phyloP scores from a whole-genome alignment of 2,888 invertebrate species.

The Oithona nana region DNA sequence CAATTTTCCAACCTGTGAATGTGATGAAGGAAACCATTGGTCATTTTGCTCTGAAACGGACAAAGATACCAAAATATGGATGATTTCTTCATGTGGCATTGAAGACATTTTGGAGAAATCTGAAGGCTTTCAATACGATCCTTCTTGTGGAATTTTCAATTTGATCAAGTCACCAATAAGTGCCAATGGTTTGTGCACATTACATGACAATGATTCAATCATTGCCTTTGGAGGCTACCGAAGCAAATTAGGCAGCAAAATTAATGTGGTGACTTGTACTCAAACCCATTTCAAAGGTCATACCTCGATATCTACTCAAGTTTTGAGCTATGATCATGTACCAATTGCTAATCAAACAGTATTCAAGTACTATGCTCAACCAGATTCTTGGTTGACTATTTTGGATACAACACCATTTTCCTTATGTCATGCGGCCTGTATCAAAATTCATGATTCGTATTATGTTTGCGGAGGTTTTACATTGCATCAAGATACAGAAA shows the following conservation, averaged over 20 bases:
- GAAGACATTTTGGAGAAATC: not conserved
- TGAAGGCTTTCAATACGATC: not conserved
- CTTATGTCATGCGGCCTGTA: not conserved
- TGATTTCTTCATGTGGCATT: not conserved
- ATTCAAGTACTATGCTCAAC: too few relatives aligned
- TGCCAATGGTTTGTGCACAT: not conserved
- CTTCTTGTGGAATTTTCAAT: not conserved
- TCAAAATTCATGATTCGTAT: not conserved
- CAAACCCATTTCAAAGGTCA: not conserved
- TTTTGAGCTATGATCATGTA: not conserved
- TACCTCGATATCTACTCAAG: not conserved
- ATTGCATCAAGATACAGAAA: not conserved
- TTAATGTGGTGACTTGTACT: not conserved
- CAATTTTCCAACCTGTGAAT: not conserved
- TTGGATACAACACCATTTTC: too few relatives aligned
- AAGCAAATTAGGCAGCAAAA: not conserved
- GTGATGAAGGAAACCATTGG: not conserved
- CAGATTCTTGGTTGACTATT: too few relatives aligned
- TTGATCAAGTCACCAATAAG: not conserved
- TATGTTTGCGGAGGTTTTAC: not conserved
- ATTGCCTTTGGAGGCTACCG: not conserved
- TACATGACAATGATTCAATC: not conserved
- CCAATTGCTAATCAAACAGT: not conserved
- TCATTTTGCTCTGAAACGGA: not conserved
- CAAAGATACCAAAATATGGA: not conserved